Conservation (phyloP, 2,888 invertebrate species). For the Drosophila planitibia region DNA sequence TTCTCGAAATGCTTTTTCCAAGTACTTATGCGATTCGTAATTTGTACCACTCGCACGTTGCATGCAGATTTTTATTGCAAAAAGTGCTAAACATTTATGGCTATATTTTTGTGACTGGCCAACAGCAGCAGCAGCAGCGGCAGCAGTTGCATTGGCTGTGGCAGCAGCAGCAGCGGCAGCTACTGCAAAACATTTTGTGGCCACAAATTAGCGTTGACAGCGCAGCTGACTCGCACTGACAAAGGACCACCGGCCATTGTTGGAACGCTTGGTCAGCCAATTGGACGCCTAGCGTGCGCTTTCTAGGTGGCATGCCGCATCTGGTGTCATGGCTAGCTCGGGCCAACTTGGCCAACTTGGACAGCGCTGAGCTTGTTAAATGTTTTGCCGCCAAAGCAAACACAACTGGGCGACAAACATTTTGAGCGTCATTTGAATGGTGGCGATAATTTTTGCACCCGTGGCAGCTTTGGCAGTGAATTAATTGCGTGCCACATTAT, state of each 20-base stretch:
- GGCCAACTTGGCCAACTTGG: conserved; percentile 31
- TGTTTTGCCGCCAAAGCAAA: conserved; percentile 73
- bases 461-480: conserved; percentile 70
- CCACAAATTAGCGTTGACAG: conserved; percentile 77
- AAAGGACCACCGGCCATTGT: conserved; percentile 65
- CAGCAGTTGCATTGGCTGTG: accelerated
- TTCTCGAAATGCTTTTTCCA: conserved; percentile 3
- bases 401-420: conserved; percentile 32
- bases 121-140: not conserved
- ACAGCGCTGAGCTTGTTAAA: conserved; percentile 67
- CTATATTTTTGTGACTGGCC: conserved; percentile 62
- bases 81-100: conserved; percentile 66
- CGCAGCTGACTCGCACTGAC: conserved; percentile 48
- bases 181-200: conserved; percentile 19
- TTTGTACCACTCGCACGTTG: conserved; percentile 77
- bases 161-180: conserved; percentile 5
- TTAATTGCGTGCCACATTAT: conserved; percentile 79
- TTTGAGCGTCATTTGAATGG: conserved; percentile 83
- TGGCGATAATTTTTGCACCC: conserved; percentile 82
- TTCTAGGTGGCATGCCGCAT: conserved; percentile 74
- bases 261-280: conserved; percentile 57
- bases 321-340: conserved; percentile 30
- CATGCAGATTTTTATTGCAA: conserved; percentile 74
- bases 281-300: conserved; percentile 78
- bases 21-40: conserved; percentile 40